Evolutionary conservation across 2,113 vertebrate genomes (phyloP).

Genomic region (Caretta caretta): DNA sequence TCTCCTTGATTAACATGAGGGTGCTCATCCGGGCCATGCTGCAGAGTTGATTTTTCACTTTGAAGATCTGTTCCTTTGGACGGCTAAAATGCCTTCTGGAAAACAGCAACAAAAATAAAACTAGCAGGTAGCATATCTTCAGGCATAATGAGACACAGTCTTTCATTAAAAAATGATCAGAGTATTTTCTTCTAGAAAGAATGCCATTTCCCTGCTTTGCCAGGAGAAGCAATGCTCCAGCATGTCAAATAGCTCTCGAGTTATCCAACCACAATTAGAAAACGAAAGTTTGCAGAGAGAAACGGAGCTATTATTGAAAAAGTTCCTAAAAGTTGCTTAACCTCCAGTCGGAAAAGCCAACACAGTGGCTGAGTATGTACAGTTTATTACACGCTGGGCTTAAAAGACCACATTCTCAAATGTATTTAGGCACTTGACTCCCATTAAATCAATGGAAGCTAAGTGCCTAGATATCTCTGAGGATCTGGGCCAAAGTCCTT

Average conservation of each 20-base stretch:
- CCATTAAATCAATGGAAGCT: not conserved
- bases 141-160: not conserved
- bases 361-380: not conserved
- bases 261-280: not conserved
- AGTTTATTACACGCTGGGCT: not conserved
- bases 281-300: not conserved
- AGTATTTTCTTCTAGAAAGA: not conserved
- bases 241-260: fast-evolving
- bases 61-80: not conserved
- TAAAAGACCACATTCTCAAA: not conserved
- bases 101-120: not conserved
- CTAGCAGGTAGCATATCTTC: not conserved
- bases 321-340: not conserved
- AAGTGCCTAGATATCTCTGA: not conserved
- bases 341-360: not conserved
- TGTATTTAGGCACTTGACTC: not conserved
- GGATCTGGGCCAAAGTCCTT: not conserved
- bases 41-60: not conserved
- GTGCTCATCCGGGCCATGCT: fast-evolving
- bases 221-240: not conserved
- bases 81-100: not conserved
- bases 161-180: not conserved
- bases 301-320: not conserved
- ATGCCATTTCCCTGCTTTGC: not conserved
- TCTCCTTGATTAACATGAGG: fast-evolving